Base-by-base conservation (phyloP, 2,888 invertebrate genomes). In the Agriotes lineatus region DNA sequence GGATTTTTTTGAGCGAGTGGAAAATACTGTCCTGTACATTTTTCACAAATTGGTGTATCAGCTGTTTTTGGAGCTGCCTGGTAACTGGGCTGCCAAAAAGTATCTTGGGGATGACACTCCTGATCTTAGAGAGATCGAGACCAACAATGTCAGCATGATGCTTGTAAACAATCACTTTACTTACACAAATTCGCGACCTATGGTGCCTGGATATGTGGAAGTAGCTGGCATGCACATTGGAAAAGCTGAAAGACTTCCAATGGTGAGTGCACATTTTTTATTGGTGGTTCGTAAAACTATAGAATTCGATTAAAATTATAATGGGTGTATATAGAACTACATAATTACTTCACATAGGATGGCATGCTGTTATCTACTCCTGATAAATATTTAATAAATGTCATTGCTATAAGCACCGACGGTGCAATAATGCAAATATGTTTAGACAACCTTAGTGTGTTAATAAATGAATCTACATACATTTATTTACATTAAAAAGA, bases 151-250 rank as follows among this genome's bases (percentile, higher is more conserved):
- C 1, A 86, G 85, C 74, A 78, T 86, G 16, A 71, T 87, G 39
- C 74, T 88, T 6, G 81, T 86, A 14, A 87, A 88, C 71, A 84
- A 85, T 4, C 85, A 87, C 76, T 80, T 83, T 71, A 81, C 82
- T 37, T 74, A 86, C 58, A 86, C 85, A 64, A 82, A 84, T 12
- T 83, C 85, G 9, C 78, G 82, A 70, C 54, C 67, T 0, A n/a
- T 16, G 0, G 61, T 67, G 9, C 67, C 67, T n/a, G 48, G 50
- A 35, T 33, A 39, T 5, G 22, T 60, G 1, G 67, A 65, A 85
- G 85, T 90, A 4, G 90, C 89, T 44, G 91, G 90, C 9, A 85
- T 88, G 68, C 89, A 90, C 74, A 86, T 90, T 0, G 74, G 77
- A 2, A 76, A 83, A 57, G 73, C 83, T 0, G 84, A 86, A 61